Base-by-base conservation (phyloP, 2,797 vertebrate species). In the Sebastes hubbsi region DNA sequence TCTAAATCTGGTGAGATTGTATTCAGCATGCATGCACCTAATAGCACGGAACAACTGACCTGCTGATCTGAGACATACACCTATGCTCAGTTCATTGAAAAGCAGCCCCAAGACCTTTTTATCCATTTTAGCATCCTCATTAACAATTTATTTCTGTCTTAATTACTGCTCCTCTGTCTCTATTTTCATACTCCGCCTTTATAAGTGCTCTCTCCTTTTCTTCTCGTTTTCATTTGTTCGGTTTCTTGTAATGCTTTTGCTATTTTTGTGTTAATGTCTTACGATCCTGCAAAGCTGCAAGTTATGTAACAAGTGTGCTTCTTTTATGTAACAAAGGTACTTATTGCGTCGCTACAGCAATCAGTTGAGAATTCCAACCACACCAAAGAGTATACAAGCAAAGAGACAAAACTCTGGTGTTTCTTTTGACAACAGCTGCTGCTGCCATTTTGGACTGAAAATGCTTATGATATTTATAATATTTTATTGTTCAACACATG, bases 1-100 rank as follows among this genome's bases (percentile, higher is more conserved):
- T 79, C 9, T 11, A 72, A 29, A 74, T 75, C 62, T 66, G 18
- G 16, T 65, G 72, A 60, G 63, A 63, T 32, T 42, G 32, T 58
- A 22, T 70, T 72, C 8, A 68, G 59, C 18, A 38, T 42, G 25
- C 46, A 20, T 32, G 7, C 69, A 79, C 27, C 62, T 46, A 67
- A 46, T 58, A 55, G 36, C 8, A 66, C 1, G 14, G 7, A 70
- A 1, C 30, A 38, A 38, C 36, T 69, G 16, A 76, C 52, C 61
- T 78, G 54, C 22, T 42, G 22, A 71, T 63, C 3, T 13, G 2
- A 65, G 25, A 76, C 61, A 14, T 24, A 59, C 25, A 38, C 20
- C 36, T 34, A 29, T 4, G 12, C 56, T 25, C 2, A 63, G 27
- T 55, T 63, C 12, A 56, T 46, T 77, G 34, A 59, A 74, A 62